A percentile compares a stretch with the other conserved stretches of the same genome.
These are phyloP conservation scores for Helarctos malayanus DNA, from an alignment of 2,797 vertebrate species.

Conservation along the genomic window DNA sequence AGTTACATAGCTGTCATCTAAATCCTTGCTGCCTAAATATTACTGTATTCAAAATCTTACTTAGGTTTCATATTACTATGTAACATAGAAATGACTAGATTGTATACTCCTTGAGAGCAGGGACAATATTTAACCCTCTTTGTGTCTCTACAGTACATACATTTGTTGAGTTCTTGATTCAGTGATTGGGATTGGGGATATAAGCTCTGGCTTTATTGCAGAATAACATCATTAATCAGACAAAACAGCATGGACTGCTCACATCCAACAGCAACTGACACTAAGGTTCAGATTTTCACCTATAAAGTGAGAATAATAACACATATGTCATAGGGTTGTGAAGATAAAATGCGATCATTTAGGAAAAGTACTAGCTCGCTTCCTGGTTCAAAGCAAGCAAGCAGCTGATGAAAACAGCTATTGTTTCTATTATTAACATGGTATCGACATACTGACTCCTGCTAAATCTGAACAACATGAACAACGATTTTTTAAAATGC, in stretches of 20 bases:
- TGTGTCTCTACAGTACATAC: not conserved
- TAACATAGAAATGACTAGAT: not conserved
- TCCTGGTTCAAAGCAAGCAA: slow-evolving; percentile 24
- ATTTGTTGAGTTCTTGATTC: not conserved
- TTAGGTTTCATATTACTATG: not conserved
- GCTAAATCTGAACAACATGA: not conserved
- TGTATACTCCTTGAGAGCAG: not conserved
- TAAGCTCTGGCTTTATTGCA: not conserved
- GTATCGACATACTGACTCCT: not conserved
- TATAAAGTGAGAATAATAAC: slow-evolving; percentile 49
- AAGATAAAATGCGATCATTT: slow-evolving; percentile 40
- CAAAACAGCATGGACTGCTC: not conserved
- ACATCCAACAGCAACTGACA: not conserved
- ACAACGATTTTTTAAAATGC: not conserved
- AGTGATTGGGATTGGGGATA: not conserved
- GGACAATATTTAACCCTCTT: not conserved
- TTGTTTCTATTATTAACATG: not conserved
- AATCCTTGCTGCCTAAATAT: not conserved
- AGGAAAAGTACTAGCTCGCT: not conserved
- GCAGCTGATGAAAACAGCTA: not conserved
- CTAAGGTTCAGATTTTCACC: not conserved
- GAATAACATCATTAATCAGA: not conserved
- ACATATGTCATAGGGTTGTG: not conserved
- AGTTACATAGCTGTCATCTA: not conserved
- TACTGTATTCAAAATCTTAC: not conserved